phyloP scores from a whole-genome alignment of 1,140 invertebrate genomes.

The Thaumatotibia leucotreta region DNA sequence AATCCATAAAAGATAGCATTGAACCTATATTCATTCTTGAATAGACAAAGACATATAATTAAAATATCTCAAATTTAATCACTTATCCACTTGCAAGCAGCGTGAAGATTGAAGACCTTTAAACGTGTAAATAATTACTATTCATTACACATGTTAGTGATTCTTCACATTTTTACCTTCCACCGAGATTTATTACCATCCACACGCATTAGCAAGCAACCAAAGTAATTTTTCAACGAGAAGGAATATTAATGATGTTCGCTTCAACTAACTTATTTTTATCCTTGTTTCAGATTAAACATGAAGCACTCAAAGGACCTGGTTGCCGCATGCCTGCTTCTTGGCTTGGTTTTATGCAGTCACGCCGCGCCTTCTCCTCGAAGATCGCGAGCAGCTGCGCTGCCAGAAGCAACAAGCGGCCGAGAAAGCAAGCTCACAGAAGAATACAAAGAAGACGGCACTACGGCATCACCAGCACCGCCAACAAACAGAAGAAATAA shows the following conservation, averaged over 20 bases:
- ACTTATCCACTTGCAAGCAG: background rate
- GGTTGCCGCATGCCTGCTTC: constrained; percentile 37
- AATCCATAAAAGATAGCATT: too few species aligned
- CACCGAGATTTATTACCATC: background rate
- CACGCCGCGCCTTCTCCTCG: constrained; percentile 48
- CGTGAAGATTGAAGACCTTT: background rate
- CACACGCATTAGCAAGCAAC: background rate
- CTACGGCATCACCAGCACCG: constrained; percentile 38
- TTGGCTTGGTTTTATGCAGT: constrained; percentile 36
- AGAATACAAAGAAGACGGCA: constrained; percentile 24
- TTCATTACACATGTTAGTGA: background rate
- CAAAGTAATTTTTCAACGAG: background rate
- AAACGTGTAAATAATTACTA: constrained; percentile 2
- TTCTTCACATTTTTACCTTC: background rate
- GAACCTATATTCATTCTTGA: background rate
- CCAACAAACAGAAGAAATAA: constrained; percentile 60
- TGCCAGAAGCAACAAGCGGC: constrained; percentile 32
- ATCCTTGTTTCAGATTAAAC: constrained; percentile 44
- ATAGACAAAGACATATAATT: background rate
- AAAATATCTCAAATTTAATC: background rate
- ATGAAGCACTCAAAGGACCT: constrained; percentile 42
- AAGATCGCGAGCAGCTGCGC: constrained; percentile 45
- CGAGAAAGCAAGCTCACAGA: constrained; percentile 62
- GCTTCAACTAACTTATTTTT: background rate
- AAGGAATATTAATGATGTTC: background rate